A percentile compares a stretch with the other conserved stretches of the same genome.
These are phyloP conservation scores for Temnothorax curvispinosus DNA, from an alignment of 1,140 invertebrate species.

Conservation along the genomic window DNA sequence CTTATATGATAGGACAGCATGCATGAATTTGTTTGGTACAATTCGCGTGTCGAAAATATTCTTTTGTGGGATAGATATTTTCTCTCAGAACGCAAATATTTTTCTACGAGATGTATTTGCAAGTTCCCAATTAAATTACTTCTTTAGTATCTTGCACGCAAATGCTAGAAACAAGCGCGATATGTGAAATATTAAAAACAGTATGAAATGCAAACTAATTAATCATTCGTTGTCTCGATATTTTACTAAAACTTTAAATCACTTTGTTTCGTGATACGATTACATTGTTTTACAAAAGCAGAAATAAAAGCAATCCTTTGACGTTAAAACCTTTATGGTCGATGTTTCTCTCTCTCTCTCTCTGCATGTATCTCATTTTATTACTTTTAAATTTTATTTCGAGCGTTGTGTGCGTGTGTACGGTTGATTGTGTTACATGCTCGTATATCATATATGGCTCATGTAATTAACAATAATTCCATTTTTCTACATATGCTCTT, in stretches of 20 bases:
- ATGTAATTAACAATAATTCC: conserved; percentile 16
- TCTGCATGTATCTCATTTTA: not conserved
- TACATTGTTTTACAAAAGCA: not conserved
- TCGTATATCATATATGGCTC: not conserved
- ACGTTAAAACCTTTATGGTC: not conserved
- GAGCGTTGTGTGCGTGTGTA: not conserved
- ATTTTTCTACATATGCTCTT: not conserved
- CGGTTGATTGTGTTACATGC: not conserved
- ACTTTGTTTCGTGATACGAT: not conserved
- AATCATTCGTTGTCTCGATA: not conserved
- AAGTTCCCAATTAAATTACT: conserved; percentile 15
- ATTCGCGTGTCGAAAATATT: conserved; percentile 1
- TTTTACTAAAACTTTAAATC: conserved; percentile 11
- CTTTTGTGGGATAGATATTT: not conserved
- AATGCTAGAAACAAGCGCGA: not conserved
- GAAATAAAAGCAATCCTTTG: not conserved
- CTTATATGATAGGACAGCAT: not conserved
- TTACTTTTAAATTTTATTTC: conserved; percentile 6
- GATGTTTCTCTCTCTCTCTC: not conserved
- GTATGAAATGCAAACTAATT: conserved; percentile 9
- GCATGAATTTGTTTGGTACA: not conserved
- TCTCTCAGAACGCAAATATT: not conserved
- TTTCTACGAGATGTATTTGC: not conserved
- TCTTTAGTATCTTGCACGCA: not conserved
- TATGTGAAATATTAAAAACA: conserved; percentile 32